Percentiles rank a stretch among this genome's conserved stretches.
phyloP scores from a whole-genome alignment of 2,888 invertebrate genomes.

The Macrosiphum euphorbiae region DNA sequence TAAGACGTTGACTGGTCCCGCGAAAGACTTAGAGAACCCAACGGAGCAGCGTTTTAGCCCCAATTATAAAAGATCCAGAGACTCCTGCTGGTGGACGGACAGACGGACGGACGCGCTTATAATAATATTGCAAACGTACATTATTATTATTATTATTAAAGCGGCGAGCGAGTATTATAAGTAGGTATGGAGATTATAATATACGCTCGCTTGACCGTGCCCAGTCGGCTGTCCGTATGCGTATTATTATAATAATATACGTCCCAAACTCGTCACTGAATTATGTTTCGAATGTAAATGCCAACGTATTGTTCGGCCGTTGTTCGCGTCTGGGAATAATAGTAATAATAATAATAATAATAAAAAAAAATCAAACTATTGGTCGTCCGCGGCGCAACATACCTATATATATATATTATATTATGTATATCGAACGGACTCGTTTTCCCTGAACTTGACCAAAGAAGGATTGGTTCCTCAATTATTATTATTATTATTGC shows the following conservation, averaged over 20 bases:
- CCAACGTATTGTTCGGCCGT: constrained; percentile 26
- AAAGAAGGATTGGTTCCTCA: constrained; percentile 62
- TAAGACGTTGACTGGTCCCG: neutral
- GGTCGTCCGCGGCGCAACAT: neutral
- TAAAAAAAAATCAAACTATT: neutral
- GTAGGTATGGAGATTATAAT: neutral
- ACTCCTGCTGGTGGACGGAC: neutral
- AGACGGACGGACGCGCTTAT: neutral
- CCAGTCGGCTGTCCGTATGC: neutral
- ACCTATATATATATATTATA: neutral
- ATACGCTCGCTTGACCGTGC: neutral
- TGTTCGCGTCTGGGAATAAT: neutral
- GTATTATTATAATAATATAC: constrained; percentile 30
- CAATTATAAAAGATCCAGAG: neutral
- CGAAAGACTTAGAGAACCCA: neutral
- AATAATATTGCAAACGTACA: neutral
- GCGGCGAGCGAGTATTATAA: neutral
- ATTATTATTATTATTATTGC: constrained; percentile 39
- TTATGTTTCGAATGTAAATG: constrained; percentile 51
- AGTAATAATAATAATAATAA: neutral
- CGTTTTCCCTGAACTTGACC: constrained; percentile 56
- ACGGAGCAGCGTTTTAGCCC: neutral
- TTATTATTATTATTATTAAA: neutral
- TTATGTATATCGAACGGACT: constrained; percentile 3
- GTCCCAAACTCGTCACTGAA: constrained; percentile 51